Percentiles rank a stretch among this genome's conserved stretches.
Evolutionary conservation across 92 coral and sea anemone genomes (phyloP).

Genomic region (Heliopora coerulea): DNA sequence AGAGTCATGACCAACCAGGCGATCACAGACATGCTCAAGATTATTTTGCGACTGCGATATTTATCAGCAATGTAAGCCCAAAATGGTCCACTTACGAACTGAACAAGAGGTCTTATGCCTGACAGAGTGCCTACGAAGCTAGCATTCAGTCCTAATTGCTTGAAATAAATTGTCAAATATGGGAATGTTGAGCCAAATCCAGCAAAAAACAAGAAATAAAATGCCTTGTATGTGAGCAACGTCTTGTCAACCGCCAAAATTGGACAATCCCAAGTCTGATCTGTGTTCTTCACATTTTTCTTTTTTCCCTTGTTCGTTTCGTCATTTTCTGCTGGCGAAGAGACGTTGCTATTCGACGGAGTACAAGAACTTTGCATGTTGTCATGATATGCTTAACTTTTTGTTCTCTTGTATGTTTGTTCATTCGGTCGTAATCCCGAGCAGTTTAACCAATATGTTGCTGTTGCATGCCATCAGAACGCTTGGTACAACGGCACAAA

Average conservation of each 20-base stretch:
- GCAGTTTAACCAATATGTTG: no score
- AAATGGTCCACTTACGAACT: conserved; percentile 88
- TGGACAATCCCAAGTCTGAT: not conserved
- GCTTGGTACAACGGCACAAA: no score
- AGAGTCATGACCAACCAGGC: conserved; percentile 93
- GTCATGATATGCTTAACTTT: not conserved
- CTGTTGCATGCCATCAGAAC: no score
- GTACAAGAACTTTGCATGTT: conserved; percentile 6
- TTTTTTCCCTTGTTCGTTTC: not conserved
- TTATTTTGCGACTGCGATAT: conserved; percentile 79
- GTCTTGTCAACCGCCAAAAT: conserved; percentile 51
- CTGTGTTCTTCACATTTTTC: not conserved
- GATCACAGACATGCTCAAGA: conserved; percentile 71
- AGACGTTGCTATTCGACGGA: not conserved
- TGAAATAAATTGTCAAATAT: conserved; percentile 86
- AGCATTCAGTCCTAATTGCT: conserved; percentile 88
- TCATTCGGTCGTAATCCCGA: no score
- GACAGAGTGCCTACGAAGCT: conserved; percentile 83
- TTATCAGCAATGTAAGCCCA: conserved; percentile 91
- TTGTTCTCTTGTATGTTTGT: no score
- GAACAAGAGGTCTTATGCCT: conserved; percentile 83
- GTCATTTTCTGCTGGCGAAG: conserved; percentile 1
- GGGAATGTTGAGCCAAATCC: conserved; percentile 97
- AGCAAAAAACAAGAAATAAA: conserved; percentile 88
- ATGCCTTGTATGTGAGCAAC: conserved; percentile 77